These are phyloP conservation scores for Takifugu ocellatus DNA, from an alignment of 2,797 vertebrate species.

Conservation along the genomic window DNA sequence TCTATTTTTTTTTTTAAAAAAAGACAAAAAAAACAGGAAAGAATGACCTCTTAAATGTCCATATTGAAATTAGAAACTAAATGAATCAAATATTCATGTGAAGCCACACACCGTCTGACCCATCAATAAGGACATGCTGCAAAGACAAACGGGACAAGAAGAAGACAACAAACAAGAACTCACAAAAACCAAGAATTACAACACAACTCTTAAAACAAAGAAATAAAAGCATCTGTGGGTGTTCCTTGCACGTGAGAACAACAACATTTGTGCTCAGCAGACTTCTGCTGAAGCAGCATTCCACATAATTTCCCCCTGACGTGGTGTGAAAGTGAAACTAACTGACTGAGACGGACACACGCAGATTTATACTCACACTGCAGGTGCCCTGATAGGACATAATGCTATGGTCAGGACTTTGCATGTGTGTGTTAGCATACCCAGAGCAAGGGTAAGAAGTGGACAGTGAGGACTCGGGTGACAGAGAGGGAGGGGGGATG, in stretches of 20 bases:
- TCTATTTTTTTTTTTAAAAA: no score
- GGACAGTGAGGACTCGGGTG: constrained; percentile 22
- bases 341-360: constrained; percentile 67
- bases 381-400: constrained; percentile 59
- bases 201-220: not conserved
- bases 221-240: not conserved
- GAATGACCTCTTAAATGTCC: no score
- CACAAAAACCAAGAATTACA: no score
- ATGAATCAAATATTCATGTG: no score
- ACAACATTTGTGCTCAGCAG: not conserved
- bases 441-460: constrained; percentile 34
- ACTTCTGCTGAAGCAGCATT: constrained; percentile 65
- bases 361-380: constrained; percentile 31
- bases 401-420: constrained; percentile 64
- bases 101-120: no score
- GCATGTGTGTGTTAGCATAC: not conserved
- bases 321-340: constrained; percentile 71
- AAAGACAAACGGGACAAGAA: no score
- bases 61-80: no score
- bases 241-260: no score
- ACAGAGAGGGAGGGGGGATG: not conserved
- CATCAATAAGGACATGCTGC: no score
- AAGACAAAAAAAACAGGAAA: no score
- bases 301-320: constrained; percentile 66
- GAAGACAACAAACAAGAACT: no score